Percentiles rank a stretch among this genome's conserved stretches.
phyloP scores from a whole-genome alignment of 2,797 vertebrate genomes.

The Danio choprae region DNA sequence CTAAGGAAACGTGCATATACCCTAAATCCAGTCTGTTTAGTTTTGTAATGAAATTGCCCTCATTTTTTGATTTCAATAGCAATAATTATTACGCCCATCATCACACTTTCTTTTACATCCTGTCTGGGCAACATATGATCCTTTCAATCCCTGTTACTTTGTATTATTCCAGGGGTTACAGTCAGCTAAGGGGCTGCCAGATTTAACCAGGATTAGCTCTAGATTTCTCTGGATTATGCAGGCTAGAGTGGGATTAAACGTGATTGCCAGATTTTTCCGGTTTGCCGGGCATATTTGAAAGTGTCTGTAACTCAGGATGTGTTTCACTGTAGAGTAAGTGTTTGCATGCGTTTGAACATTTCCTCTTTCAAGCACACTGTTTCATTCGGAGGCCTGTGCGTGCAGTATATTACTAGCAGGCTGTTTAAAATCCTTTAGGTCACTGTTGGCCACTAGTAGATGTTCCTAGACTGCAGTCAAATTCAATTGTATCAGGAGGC shows the following conservation, averaged over 20 bases:
- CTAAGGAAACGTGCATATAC: neutral
- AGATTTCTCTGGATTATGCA: slow-evolving; percentile 79
- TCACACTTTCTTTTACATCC: slow-evolving; percentile 51
- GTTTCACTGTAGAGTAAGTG: neutral
- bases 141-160: slow-evolving; percentile 73
- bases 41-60: neutral
- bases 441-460: neutral
- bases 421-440: neutral
- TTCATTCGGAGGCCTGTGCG: slow-evolving; percentile 37
- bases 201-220: slow-evolving; percentile 81
- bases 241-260: slow-evolving; percentile 78
- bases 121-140: slow-evolving; percentile 69
- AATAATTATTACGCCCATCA: slow-evolving; percentile 66
- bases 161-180: slow-evolving; percentile 74
- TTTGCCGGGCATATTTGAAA: slow-evolving; percentile 27
- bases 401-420: neutral
- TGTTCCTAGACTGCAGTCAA: neutral
- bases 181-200: slow-evolving; percentile 75
- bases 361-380: slow-evolving; percentile 6
- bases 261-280: slow-evolving; percentile 76
- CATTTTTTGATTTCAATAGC: neutral
- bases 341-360: slow-evolving; percentile 8
- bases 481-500: neutral
- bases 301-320: slow-evolving; percentile 11
- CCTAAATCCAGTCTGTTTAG: slow-evolving; percentile 3